A percentile compares a stretch with the other conserved stretches of the same genome.
Conservation (phyloP, 2,113 vertebrate species). For the Cavia porcellus region DNA sequence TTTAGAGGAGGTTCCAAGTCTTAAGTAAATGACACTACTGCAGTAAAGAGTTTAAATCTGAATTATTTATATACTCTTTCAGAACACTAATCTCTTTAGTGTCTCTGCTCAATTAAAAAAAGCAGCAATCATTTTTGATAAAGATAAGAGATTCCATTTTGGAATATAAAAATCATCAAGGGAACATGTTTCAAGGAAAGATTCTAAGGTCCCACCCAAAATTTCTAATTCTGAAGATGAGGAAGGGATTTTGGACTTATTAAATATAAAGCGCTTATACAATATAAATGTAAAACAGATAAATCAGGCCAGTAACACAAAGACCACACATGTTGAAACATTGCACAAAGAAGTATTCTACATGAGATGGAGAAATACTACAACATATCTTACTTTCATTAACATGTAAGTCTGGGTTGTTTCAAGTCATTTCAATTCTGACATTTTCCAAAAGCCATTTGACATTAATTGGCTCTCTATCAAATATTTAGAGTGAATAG, state of each 20-base stretch:
- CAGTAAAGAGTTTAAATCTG: slow-evolving; percentile 17
- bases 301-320: not conserved
- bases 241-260: not conserved
- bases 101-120: slow-evolving; percentile 52
- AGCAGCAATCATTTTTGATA: slow-evolving; percentile 39
- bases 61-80: slow-evolving; percentile 65
- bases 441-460: not conserved
- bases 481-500: slow-evolving; percentile 24
- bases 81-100: slow-evolving; percentile 54
- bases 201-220: not conserved
- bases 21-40: slow-evolving; percentile 55
- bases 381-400: not conserved
- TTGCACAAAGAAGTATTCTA: not conserved
- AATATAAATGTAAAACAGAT: not conserved
- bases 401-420: not conserved
- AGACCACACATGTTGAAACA: not conserved
- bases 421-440: not conserved
- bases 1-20: slow-evolving; percentile 7
- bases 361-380: not conserved
- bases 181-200: not conserved
- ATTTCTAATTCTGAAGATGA: not conserved
- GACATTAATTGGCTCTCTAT: slow-evolving; percentile 25
- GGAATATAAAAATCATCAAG: not conserved
- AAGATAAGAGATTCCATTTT: not conserved
- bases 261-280: not conserved